Conservation (phyloP, 2,797 vertebrate species). For the Tapera naevia region DNA sequence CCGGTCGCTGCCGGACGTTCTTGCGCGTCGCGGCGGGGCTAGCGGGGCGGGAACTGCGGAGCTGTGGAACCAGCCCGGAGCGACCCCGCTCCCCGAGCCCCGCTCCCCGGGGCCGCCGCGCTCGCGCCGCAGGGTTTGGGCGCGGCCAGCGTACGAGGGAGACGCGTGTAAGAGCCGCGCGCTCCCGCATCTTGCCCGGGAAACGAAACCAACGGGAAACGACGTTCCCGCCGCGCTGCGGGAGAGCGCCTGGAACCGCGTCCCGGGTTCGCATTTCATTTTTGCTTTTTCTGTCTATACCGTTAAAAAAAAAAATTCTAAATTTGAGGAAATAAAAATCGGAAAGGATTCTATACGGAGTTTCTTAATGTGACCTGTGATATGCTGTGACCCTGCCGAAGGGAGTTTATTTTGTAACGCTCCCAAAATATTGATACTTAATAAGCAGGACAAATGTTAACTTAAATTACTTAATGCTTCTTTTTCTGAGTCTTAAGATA, state of each 20-base stretch:
- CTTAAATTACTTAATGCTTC: slow-evolving; percentile 3
- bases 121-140: too few relatives aligned
- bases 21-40: neutral
- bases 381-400: neutral
- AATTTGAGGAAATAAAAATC: slow-evolving; percentile 20
- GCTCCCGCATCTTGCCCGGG: neutral
- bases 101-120: too few relatives aligned
- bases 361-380: neutral
- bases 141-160: too few relatives aligned
- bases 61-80: neutral
- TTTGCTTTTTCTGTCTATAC: neutral
- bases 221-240: neutral
- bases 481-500: neutral
- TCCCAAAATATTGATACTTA: slow-evolving; percentile 41
- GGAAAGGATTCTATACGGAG: neutral
- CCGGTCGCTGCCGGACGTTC: neutral
- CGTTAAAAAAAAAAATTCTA: neutral
- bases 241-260: neutral
- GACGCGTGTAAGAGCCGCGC: too few relatives aligned
- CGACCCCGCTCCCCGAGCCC: too few relatives aligned
- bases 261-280: neutral
- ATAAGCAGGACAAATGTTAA: slow-evolving; percentile 5
- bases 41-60: neutral
- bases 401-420: neutral
- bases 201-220: neutral